Evolutionary conservation across 2,888 invertebrate genomes (phyloP).

Genomic region (Dicranocentrus wangi): DNA sequence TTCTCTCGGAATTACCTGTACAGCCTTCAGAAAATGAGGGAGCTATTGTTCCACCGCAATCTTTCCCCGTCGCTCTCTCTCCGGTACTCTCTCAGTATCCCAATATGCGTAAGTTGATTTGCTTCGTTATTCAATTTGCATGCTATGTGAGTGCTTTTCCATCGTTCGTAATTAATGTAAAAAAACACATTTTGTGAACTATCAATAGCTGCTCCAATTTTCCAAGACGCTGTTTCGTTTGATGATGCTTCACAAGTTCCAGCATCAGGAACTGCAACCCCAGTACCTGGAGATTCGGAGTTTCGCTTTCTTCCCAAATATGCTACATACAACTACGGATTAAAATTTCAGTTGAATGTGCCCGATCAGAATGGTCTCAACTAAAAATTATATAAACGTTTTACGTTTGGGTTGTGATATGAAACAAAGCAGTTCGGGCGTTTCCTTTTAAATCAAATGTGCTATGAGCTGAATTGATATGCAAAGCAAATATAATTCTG

Average conservation of each 20-base stretch:
- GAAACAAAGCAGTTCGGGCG: slow-evolving; percentile 1
- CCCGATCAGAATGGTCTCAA: slow-evolving; percentile 36
- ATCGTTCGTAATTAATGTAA: not conserved
- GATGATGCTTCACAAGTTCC: slow-evolving; percentile 13
- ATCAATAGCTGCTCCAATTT: slow-evolving; percentile 34
- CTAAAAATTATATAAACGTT: not conserved
- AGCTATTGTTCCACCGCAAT: not conserved
- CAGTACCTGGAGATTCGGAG: slow-evolving; percentile 29
- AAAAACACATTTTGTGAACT: not conserved
- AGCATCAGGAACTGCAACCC: slow-evolving; percentile 13
- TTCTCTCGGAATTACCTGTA: slow-evolving; percentile 46
- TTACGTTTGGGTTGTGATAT: no score
- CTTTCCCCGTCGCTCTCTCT: not conserved
- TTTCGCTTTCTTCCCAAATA: slow-evolving; percentile 35
- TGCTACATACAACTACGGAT: slow-evolving; percentile 38
- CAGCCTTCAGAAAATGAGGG: slow-evolving; percentile 8
- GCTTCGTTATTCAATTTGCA: not conserved
- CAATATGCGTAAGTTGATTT: slow-evolving; percentile 47
- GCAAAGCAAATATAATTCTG: no score
- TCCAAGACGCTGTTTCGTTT: slow-evolving; percentile 20
- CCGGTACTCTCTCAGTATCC: slow-evolving; percentile 38
- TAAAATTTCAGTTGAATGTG: slow-evolving; percentile 34
- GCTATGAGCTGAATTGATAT: no score
- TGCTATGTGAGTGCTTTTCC: not conserved
- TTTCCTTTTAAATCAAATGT: no score